Percentiles rank a stretch among this genome's conserved stretches.
phyloP scores from a whole-genome alignment of 1,140 invertebrate genomes.

The Apis mellifera region Amel_HAv3.1 CM009935.2:7834001-7834500 shows the following conservation, averaged over 20 bases:
- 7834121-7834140: conserved; percentile 29
- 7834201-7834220: conserved; percentile 46
- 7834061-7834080: conserved; percentile 68
- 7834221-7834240: conserved; percentile 60
- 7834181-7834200: conserved; percentile 74
- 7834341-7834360: conserved; percentile 57
- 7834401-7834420: conserved; percentile 80
- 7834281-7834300: no score
- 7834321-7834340: conserved; percentile 45
- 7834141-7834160: conserved; percentile 67
- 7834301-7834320: not conserved
- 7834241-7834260: not conserved
- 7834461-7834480: conserved; percentile 16
- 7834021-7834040: not conserved
- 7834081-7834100: conserved; percentile 53
- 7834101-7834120: conserved; percentile 57
- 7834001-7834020: not conserved
- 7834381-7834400: conserved; percentile 61
- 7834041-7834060: conserved; percentile 6
- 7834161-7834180: conserved; percentile 63
- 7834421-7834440: conserved; percentile 73
- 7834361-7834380: conserved; percentile 72
- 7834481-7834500: conserved; percentile 36
- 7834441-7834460: conserved; percentile 48
- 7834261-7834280: not conserved